A percentile compares a stretch with the other conserved stretches of the same genome.
Evolutionary conservation across 2,888 invertebrate species (phyloP).

Genomic region (Teinopalpus imperialis): DNA sequence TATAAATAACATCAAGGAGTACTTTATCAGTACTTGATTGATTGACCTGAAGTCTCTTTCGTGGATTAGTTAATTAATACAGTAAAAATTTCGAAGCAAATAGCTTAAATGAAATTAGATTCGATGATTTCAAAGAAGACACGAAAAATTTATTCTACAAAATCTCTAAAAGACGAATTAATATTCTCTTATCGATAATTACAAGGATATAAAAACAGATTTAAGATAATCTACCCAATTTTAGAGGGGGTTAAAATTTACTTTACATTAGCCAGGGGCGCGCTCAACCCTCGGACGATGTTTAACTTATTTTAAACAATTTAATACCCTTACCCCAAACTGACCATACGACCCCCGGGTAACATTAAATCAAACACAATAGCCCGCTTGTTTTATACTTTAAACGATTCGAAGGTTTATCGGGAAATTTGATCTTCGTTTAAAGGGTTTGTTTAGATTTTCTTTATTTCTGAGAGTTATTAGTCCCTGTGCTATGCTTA

Average conservation of each 20-base stretch:
- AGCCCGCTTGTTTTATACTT: slow-evolving; percentile 46
- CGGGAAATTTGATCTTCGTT: slow-evolving; percentile 58
- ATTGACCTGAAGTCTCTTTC: too few species aligned
- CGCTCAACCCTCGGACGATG: slow-evolving; percentile 52
- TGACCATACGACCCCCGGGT: slow-evolving; percentile 58
- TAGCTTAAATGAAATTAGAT: too few species aligned
- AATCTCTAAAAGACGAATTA: too few species aligned
- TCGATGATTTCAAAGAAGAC: too few species aligned
- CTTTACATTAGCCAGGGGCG: slow-evolving; percentile 42
- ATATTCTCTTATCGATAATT: slow-evolving; percentile 9
- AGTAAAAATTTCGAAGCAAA: too few species aligned
- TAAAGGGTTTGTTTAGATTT: slow-evolving; percentile 55
- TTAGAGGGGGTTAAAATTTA: slow-evolving; percentile 40
- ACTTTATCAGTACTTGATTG: too few species aligned
- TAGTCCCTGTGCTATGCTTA: slow-evolving; percentile 64
- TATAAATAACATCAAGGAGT: too few species aligned
- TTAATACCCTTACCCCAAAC: slow-evolving; percentile 47
- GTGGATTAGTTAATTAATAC: too few species aligned
- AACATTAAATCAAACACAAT: slow-evolving; percentile 63
- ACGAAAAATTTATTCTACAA: too few species aligned
- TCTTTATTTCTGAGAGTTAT: slow-evolving; percentile 73
- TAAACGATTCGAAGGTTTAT: slow-evolving; percentile 58
- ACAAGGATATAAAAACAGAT: background rate
- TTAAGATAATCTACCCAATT: background rate
- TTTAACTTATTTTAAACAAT: slow-evolving; percentile 73